These are phyloP conservation scores for Alviniconcha strummeri DNA, from an alignment of 2,888 invertebrate species.

Conservation along the genomic window DNA sequence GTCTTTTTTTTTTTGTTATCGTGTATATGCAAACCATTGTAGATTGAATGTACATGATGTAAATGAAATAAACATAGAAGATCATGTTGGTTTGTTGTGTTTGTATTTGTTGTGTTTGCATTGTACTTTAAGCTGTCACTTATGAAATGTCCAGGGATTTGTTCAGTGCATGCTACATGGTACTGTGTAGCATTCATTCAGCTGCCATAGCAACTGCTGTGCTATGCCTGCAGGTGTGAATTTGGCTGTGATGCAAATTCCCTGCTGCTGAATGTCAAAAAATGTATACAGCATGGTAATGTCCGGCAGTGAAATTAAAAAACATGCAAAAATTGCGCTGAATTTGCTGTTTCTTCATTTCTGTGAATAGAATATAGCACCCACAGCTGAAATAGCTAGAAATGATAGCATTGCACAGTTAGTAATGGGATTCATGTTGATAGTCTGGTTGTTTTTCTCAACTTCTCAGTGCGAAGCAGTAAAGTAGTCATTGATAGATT, in stretches of 20 bases:
- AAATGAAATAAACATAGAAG: constrained; percentile 10
- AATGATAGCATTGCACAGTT: too few relatives aligned
- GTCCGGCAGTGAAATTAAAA: too few relatives aligned
- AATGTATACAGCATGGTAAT: not conserved
- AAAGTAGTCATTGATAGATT: too few relatives aligned
- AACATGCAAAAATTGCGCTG: not conserved
- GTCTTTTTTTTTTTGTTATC: not conserved
- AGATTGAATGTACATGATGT: constrained; percentile 13
- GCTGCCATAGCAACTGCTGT: not conserved
- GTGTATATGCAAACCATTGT: not conserved
- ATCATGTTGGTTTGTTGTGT: not conserved
- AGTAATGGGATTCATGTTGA: too few relatives aligned
- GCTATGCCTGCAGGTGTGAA: too few relatives aligned
- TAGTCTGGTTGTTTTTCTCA: too few relatives aligned
- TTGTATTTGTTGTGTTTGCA: not conserved
- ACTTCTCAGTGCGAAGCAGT: too few relatives aligned
- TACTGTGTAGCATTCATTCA: not conserved
- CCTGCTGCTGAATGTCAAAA: not conserved
- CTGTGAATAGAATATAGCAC: not conserved
- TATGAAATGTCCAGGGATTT: not conserved
- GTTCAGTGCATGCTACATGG: not conserved
- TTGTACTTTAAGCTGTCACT: not conserved
- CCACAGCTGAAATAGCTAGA: too few relatives aligned
- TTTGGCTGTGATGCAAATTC: too few relatives aligned
- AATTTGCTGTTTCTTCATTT: not conserved